A percentile compares a stretch with the other conserved stretches of the same genome.
Evolutionary conservation across 2,113 vertebrate genomes (phyloP).

Genomic region (Lagopus leucura): DNA sequence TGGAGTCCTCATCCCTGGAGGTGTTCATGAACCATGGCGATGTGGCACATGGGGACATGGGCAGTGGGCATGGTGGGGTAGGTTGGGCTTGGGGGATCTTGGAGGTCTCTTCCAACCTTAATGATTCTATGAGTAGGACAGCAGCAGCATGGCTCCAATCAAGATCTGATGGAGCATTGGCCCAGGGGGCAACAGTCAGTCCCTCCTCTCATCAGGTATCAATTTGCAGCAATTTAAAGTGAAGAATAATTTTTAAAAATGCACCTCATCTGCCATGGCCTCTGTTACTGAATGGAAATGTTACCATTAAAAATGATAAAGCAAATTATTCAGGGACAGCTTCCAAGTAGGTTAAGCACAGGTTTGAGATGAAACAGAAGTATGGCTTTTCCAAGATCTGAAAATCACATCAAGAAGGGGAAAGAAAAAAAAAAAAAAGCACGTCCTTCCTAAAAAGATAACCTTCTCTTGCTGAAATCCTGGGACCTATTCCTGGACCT

Average conservation of each 20-base stretch:
- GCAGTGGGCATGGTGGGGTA: too few species aligned
- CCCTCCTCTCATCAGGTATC: neutral
- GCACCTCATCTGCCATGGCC: neutral
- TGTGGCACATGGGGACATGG: too few species aligned
- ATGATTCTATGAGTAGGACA: neutral
- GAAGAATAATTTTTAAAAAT: neutral
- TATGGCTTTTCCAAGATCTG: neutral
- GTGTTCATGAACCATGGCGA: too few species aligned
- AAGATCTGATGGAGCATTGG: neutral
- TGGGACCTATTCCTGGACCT: neutral
- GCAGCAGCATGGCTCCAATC: too few species aligned
- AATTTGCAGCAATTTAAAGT: neutral
- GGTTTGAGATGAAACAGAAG: neutral
- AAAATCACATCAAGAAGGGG: neutral
- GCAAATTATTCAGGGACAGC: slow-evolving; percentile 8
- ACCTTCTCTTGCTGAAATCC: neutral
- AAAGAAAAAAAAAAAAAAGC: neutral
- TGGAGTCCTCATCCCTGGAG: too few species aligned
- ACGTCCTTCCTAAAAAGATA: neutral
- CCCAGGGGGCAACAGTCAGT: neutral
- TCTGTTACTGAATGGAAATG: neutral
- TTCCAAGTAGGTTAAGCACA: slow-evolving; percentile 48
- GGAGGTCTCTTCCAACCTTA: too few species aligned
- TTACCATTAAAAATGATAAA: neutral
- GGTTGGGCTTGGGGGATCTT: too few species aligned